Percentiles rank a stretch among this genome's conserved stretches.
phyloP scores from a whole-genome alignment of 1,140 invertebrate genomes.

The Lepidurus couesii region DNA sequence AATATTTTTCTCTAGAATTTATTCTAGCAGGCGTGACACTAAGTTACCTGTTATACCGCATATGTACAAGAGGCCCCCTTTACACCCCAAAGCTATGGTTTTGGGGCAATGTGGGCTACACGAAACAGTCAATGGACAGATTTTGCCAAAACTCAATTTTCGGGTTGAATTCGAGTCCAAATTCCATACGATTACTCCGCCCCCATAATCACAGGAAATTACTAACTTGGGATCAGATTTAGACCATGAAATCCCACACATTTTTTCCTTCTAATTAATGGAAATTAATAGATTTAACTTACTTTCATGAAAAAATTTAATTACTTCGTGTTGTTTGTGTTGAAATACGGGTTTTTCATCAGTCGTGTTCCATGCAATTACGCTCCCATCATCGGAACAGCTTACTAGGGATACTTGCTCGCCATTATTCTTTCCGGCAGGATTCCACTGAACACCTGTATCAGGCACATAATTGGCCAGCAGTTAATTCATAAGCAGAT shows the following conservation, averaged over 20 bases:
- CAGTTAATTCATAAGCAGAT: constrained; percentile 21
- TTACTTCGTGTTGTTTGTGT: constrained; percentile 22
- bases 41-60: constrained; percentile 52
- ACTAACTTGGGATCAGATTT: constrained; percentile 48
- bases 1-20: background rate
- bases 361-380: background rate
- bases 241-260: constrained; percentile 46
- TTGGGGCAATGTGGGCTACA: constrained; percentile 57
- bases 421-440: background rate
- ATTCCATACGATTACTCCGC: constrained; percentile 60
- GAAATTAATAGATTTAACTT: background rate
- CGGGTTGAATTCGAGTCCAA: constrained; percentile 49
- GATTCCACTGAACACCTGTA: constrained; percentile 11
- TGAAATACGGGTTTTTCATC: background rate
- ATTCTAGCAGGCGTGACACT: background rate
- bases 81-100: constrained; percentile 59
- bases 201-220: constrained; percentile 54
- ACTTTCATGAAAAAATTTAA: background rate
- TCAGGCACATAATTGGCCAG: background rate
- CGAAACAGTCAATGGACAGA: constrained; percentile 50
- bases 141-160: constrained; percentile 48
- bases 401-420: background rate
- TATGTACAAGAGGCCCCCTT: constrained; percentile 57
- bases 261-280: constrained; percentile 26
- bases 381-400: background rate